Conservation (phyloP, 2,888 invertebrate species). For the Heteromurus nitidus region DNA sequence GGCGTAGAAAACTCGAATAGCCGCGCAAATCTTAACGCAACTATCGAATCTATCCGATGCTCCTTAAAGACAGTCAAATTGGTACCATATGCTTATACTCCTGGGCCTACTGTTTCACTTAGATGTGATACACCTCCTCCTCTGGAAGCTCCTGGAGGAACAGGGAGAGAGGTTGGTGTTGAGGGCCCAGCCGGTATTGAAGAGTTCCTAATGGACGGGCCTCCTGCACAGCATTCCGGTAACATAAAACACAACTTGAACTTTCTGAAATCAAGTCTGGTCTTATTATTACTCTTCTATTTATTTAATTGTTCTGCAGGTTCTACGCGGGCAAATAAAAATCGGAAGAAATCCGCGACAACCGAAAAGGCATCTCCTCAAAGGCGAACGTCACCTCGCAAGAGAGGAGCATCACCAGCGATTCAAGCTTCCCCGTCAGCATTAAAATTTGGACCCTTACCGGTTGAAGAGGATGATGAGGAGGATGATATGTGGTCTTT, state of each 20-base stretch:
- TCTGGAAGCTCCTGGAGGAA: too few relatives aligned
- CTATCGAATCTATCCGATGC: slow-evolving; percentile 2
- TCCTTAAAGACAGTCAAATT: slow-evolving; percentile 1
- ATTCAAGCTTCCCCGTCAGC: not conserved
- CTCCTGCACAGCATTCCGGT: too few relatives aligned
- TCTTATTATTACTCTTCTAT: too few relatives aligned
- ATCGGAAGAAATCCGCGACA: too few relatives aligned
- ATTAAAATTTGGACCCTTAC: not conserved
- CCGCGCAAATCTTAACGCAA: not conserved
- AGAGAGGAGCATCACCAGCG: slow-evolving; percentile 7
- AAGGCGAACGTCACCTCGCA: slow-evolving; percentile 15
- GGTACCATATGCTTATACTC: not conserved
- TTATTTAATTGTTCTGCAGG: not conserved
- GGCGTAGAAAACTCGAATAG: not conserved
- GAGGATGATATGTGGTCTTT: slow-evolving; percentile 57
- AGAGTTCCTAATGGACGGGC: too few relatives aligned
- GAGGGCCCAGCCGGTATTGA: too few relatives aligned
- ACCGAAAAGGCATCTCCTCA: not conserved
- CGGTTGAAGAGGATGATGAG: slow-evolving; percentile 24
- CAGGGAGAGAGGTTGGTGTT: not conserved
- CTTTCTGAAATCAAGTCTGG: too few relatives aligned
- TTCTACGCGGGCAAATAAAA: too few relatives aligned
- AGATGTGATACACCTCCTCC: not conserved
- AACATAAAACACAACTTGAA: too few relatives aligned
- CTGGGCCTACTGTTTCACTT: not conserved